Evolutionary conservation across 2,797 vertebrate species (phyloP), one percentile per base, ranked within the genome.

Genomic region (Microctenopoma steveboyesi): DNA sequence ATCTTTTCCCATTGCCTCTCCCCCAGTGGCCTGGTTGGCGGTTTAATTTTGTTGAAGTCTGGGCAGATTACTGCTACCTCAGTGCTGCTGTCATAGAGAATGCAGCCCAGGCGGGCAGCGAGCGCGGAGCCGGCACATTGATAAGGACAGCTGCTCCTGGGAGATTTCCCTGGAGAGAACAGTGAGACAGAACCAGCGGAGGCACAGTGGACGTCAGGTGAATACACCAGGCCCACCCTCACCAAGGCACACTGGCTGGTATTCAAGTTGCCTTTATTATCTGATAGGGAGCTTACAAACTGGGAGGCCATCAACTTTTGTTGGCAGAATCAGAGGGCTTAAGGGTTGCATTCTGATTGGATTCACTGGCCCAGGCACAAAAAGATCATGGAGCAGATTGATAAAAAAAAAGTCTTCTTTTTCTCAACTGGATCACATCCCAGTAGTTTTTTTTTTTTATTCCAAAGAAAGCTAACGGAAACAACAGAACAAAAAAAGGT

Each of bases 91-190:
- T 94, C 92, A 93, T 92, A 90, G 83, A 90, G 91, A 87, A 89
- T 55, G 76, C 48, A 18, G 83, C 84, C 74, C 72, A 55, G 87
- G 84, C 76, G 82, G 80, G 80, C 83, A 62, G 88, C 55, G 74
- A 86, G 86, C 76, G 18, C 88, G 78, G 85, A 84, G 78, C 58
- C 72, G 74, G 82, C 86, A 76, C 89, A 88, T 79, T 90, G 93
- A 95, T 94, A 94, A 94, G 92, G 91, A 91, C 89, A 92, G 88
- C 85, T 93, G 89, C 65, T 89, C 90, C 86, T 76, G 73, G 74
- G 90, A 95, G 94, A 95, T 95, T 95, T 96, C 93, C 93, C 93
- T 56, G 60, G 93, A 93, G 94, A 91, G 89, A 91, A 79, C 63
- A 69, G 81, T 64, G 73, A 87, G 91, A 87, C 81, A 80, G 78